Percentiles rank a stretch among this genome's conserved stretches.
Conservation (phyloP, 2,113 vertebrate species). For the Steatornis caripensis region DNA sequence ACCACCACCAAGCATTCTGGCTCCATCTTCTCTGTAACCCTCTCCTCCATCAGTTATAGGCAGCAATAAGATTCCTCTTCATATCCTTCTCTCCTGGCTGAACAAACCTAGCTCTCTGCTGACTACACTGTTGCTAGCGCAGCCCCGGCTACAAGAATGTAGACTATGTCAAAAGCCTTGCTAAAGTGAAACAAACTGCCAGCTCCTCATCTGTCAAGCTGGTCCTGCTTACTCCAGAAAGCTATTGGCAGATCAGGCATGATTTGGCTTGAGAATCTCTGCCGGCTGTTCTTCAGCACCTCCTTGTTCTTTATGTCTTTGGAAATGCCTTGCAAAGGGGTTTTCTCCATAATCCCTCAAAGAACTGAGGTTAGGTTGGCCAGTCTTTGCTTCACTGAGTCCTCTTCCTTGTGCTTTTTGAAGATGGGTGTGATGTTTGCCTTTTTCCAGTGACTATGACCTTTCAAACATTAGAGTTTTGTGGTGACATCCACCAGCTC, state of each 20-base stretch:
- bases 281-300: background rate
- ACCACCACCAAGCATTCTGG: background rate
- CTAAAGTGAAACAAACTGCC: background rate
- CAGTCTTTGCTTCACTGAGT: background rate
- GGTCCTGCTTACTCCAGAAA: background rate
- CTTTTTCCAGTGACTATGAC: background rate
- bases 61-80: background rate
- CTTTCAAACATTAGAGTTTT: background rate
- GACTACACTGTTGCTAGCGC: background rate
- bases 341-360: background rate
- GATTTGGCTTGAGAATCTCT: background rate
- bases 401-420: background rate
- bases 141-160: background rate
- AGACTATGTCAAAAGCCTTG: background rate
- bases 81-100: background rate
- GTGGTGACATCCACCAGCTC: background rate
- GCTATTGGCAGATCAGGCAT: background rate
- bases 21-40: background rate
- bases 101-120: background rate
- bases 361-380: background rate
- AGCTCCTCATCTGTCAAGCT: background rate
- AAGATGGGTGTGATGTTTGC: background rate
- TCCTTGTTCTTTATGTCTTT: background rate
- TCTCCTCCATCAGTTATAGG: background rate
- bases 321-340: background rate